Percentiles rank a stretch among this genome's conserved stretches.
Evolutionary conservation across 2,113 vertebrate species (phyloP).

Genomic region (Engystomops pustulosus): DNA sequence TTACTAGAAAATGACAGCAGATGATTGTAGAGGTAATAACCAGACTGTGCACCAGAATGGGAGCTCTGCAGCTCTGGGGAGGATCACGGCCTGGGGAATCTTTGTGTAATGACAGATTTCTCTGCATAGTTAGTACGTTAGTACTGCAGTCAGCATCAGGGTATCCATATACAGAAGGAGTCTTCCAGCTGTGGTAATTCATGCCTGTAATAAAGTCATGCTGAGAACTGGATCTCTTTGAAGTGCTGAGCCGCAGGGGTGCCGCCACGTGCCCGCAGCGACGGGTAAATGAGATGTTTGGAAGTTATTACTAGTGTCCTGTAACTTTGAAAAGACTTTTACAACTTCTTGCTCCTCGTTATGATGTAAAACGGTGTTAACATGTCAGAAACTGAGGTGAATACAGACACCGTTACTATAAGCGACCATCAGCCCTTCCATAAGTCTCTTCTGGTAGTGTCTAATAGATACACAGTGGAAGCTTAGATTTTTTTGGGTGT

Average conservation of each 20-base stretch:
- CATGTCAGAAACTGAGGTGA: neutral
- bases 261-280: neutral
- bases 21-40: too few relatives aligned
- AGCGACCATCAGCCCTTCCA: too few relatives aligned
- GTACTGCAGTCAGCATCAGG: neutral
- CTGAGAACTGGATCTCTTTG: neutral
- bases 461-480: too few relatives aligned
- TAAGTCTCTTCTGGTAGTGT: too few relatives aligned
- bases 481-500: too few relatives aligned
- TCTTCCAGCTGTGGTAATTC: constrained; percentile 13
- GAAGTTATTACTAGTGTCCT: neutral
- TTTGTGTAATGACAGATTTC: too few relatives aligned
- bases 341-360: neutral
- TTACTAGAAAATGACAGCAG: too few relatives aligned
- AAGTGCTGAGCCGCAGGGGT: neutral
- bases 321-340: neutral
- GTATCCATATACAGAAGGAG: neutral
- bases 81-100: neutral
- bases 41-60: too few relatives aligned
- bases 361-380: neutral
- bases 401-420: neutral
- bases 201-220: neutral
- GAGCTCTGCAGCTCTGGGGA: too few relatives aligned
- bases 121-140: too few relatives aligned
- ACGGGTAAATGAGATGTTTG: neutral